Percentiles rank a stretch among this genome's conserved stretches.
Conservation (phyloP, 2,888 invertebrate genomes). For the Synergus japonicus region DNA sequence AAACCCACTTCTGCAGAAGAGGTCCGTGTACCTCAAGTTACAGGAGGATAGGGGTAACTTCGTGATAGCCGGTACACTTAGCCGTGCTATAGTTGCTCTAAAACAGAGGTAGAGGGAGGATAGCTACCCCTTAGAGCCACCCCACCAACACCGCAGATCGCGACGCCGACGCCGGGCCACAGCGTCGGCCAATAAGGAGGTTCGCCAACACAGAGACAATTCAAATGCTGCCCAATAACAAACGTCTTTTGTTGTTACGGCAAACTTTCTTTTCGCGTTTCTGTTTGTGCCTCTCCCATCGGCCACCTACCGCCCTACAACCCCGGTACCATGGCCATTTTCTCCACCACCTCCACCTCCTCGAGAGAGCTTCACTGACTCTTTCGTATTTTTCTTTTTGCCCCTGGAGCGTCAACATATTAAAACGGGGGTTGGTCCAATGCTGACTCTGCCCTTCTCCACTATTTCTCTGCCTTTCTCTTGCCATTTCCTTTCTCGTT, state of each 20-base stretch:
- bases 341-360: slow-evolving; percentile 51
- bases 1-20: slow-evolving; percentile 27
- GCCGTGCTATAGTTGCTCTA: slow-evolving; percentile 65
- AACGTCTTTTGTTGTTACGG: slow-evolving; percentile 77
- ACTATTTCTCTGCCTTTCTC: slow-evolving; percentile 50
- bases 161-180: slow-evolving; percentile 67
- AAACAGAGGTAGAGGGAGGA: slow-evolving; percentile 54
- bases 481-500: slow-evolving; percentile 6
- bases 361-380: slow-evolving; percentile 51
- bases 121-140: slow-evolving; percentile 63
- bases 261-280: slow-evolving; percentile 72
- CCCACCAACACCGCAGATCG: slow-evolving; percentile 67
- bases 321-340: slow-evolving; percentile 40
- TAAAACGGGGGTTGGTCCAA: slow-evolving; percentile 67
- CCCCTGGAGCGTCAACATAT: slow-evolving; percentile 72
- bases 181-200: slow-evolving; percentile 74
- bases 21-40: slow-evolving; percentile 35
- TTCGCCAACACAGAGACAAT: slow-evolving; percentile 74
- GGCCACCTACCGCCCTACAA: slow-evolving; percentile 45
- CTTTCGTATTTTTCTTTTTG: slow-evolving; percentile 51
- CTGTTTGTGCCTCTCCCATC: slow-evolving; percentile 67
- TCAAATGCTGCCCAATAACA: slow-evolving; percentile 77
- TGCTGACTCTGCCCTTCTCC: slow-evolving; percentile 70
- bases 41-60: slow-evolving; percentile 61
- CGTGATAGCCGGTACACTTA: slow-evolving; percentile 67